Evolutionary conservation across 2,113 vertebrate species (phyloP), one percentile per base, ranked within the genome.

Genomic region (Dipodomys merriami): DNA sequence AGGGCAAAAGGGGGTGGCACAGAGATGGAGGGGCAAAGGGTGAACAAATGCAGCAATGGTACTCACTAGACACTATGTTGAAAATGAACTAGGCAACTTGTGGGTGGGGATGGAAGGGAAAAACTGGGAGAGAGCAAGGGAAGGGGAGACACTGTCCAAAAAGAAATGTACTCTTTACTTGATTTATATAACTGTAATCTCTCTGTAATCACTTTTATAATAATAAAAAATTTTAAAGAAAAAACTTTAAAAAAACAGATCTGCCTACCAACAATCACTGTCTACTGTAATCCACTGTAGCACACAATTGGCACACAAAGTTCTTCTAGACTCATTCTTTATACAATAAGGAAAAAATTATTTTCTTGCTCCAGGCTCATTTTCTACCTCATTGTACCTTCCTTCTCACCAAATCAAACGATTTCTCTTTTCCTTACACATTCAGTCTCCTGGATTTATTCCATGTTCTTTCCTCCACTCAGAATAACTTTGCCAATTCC

Each of bases 311-410:
- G 44, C 92, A 82, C 53, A 83, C 35, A 95, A 95, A 91, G 67
- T 74, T 95, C 77, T 89, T 76, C 23, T 64, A 82, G 27, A 86
- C 10, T 81, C 90, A 88, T 20, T 93, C 69, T 20, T 64, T 84
- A 87, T 10, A 78, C 1, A 93, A 88, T 67, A 77, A 90, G 83
- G 64, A 88, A 65, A 39, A 90, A 89, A 80, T 88, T 46, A 44
- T 80, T 83, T 86, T 68, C 25, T 95, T 82, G 11, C 83, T 53
- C 53, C 71, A 89, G 46, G 46, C 65, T 88, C 10, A 91, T 76
- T 86, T 94, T 67, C 33, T 83, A 39, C 33, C 39, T 53, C 20
- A 88, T 1, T 53, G 29, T 9, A 57, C 46, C 25, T 82, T 62
- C 27, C 29, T 3, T 89, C 18, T 18, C 30, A 78, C 53, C 46